Evolutionary conservation across 2,888 invertebrate genomes (phyloP), one percentile per base, ranked within the genome.

Genomic region (Eupithecia tripunctaria): DNA sequence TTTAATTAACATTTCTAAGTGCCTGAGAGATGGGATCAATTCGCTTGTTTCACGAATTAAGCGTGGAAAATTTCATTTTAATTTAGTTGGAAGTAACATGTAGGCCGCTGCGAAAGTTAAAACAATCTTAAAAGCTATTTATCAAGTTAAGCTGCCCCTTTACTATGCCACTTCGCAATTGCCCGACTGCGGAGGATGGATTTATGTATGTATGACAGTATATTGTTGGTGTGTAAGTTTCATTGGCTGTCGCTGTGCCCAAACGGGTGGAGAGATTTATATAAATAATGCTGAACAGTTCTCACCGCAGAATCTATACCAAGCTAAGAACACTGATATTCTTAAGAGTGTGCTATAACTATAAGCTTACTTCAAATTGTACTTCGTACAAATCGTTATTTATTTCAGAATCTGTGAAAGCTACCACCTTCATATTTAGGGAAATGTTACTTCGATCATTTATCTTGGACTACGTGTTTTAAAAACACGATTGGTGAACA

Each of bases 61-160:
- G 15, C 59, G 32, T n/a, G 36, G 32, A 63, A 63, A n/a, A 64
- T 36, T 64, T 64, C 64, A 64, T 36, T 38, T 41, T 41, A 64
- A 36, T 56, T 70, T 25, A 66, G 29, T 66, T 18, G 18, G 5
- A 14, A 64, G 32, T 7, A 64, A 32, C 29, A 47, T 38, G 70
- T 70, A 70, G 63, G 38, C 12, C 25, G 15, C 38, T 36, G 21
- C 25, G 25, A 51, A 67, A 67, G 25, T 67, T 62, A 62, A 18
- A 27, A 60, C 60, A 62, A 62, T 62, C 60, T 63, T 62, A 25
- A 10, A 67, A 51, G 18, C 63, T 51, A 71, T 67, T 67, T 63
- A 71, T 68, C 71, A 71, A 56, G 27, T 64, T 64, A 25, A 70
- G 64, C 64, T 70, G 27, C 32, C 36, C 2, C n/a, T 67, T 67